Evolutionary conservation across 2,797 vertebrate species (phyloP).

Genomic region (Carapus acus): DNA sequence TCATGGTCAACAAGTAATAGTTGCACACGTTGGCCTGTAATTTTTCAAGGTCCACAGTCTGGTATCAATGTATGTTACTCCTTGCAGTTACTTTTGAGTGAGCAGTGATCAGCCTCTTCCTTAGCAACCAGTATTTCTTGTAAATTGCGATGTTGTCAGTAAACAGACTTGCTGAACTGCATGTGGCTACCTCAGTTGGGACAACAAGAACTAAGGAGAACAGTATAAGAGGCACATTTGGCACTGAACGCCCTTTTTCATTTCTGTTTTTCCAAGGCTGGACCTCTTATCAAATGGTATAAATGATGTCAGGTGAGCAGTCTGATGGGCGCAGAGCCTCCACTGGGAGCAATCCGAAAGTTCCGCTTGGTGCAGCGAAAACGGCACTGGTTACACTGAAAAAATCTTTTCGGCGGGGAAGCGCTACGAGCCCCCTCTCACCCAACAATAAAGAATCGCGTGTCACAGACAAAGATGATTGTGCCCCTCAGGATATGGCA

Average conservation of each 20-base stretch:
- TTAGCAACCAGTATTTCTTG: too few species aligned
- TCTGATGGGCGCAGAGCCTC: constrained; percentile 23
- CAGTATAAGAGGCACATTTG: neutral
- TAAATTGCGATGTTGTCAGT: too few species aligned
- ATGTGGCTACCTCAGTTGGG: too few species aligned
- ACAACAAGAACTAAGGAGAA: too few species aligned
- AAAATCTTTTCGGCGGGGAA: constrained; percentile 6
- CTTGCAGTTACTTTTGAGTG: too few species aligned
- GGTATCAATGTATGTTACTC: too few species aligned
- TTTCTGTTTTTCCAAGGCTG: constrained; percentile 1
- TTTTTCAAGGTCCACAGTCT: too few species aligned
- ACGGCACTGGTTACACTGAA: constrained; percentile 15
- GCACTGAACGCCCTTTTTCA: neutral
- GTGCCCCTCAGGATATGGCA: neutral
- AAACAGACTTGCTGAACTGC: too few species aligned
- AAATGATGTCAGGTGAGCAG: constrained; percentile 3
- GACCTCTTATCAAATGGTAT: constrained; percentile 2
- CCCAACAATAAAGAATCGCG: constrained; percentile 29
- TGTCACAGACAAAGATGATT: constrained; percentile 1
- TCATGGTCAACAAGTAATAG: too few species aligned
- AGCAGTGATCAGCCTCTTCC: too few species aligned
- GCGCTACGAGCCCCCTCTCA: constrained; percentile 35
- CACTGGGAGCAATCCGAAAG: constrained; percentile 18
- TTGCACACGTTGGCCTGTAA: too few species aligned
- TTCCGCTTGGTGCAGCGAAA: neutral